Base-by-base conservation (phyloP, 1,140 invertebrate species). In the Drosophila kepulauana region DNA sequence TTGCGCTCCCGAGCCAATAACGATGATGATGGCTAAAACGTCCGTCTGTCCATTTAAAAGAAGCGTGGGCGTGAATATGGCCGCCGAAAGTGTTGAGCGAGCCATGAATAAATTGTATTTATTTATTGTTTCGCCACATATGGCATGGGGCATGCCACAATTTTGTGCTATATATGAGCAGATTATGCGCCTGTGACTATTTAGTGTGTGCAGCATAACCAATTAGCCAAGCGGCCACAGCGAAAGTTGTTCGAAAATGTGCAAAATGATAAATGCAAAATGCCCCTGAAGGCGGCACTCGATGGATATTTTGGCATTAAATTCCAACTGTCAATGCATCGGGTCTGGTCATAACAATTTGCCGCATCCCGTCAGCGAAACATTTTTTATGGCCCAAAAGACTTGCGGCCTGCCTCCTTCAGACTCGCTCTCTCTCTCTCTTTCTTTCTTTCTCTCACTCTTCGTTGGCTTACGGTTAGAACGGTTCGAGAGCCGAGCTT, bases 81-180 rank as follows among this genome's bases (percentile, higher is more conserved):
- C 43, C 72, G 82, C 72, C 66, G 72, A 88, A 79, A 87, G 84
- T 87, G 84, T 87, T 87, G 80, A 87, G 63, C 78, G 78, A 56
- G 30, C 51, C 70, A 73, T 84, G 77, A 86, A 87, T 87, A 84
- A 88, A 87, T 84, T 88, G 65, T 79, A 58, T 72, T 81, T 85
- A 85, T 82, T 77, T 87, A 86, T 87, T 79, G 64, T 52, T 66
- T 68, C 75, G 76, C 71, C 75, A 73, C 76, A 82, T 76, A 82
- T 51, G 63, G 51, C 16, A 25, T 45, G 10, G 38, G 51, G 38
- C 13, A 8, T 46, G 13, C 41, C 10, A 54, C 51, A 65, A 49
- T 28, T 58, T 25, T 25, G 20, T 15, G 45, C 82, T 67, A 82
- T 88, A 88, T 88, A 80, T 87, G 79, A 76, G 38, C 69, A 82